Percentiles rank a stretch among this genome's conserved stretches.
Conservation (phyloP, 2,797 vertebrate species). For the Coilia nasus region DNA sequence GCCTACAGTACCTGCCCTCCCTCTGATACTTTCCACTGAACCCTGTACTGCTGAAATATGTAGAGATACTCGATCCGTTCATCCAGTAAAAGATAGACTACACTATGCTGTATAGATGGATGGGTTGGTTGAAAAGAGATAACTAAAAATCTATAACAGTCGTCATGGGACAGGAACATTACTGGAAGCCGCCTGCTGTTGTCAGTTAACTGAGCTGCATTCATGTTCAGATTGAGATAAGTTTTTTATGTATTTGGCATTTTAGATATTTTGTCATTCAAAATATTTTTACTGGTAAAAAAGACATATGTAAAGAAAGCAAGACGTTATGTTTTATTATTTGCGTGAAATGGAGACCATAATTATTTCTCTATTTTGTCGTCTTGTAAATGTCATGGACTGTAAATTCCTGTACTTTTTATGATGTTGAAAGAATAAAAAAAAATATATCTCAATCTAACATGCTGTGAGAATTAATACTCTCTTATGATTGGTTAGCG, state of each 20-base stretch:
- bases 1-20: not conserved
- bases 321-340: not conserved
- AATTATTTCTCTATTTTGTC: not conserved
- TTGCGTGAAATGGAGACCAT: not conserved
- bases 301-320: not conserved
- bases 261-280: not conserved
- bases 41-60: not conserved
- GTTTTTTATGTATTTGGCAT: not conserved
- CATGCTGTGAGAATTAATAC: constrained; percentile 10
- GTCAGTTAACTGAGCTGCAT: not conserved
- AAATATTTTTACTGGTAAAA: not conserved
- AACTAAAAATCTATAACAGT: not conserved
- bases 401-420: not conserved
- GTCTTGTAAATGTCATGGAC: not conserved
- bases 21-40: not conserved
- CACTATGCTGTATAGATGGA: not conserved
- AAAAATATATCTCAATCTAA: not conserved
- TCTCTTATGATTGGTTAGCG: not conserved
- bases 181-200: not conserved
- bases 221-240: no score
- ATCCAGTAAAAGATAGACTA: not conserved
- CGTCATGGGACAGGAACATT: not conserved
- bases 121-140: not conserved
- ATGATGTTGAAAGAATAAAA: not conserved
- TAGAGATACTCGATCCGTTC: not conserved